Percentiles rank a stretch among this genome's conserved stretches.
These are phyloP conservation scores for Phalacrocorax aristotelis DNA, from an alignment of 2,113 vertebrate species.

Conservation along the genomic window DNA sequence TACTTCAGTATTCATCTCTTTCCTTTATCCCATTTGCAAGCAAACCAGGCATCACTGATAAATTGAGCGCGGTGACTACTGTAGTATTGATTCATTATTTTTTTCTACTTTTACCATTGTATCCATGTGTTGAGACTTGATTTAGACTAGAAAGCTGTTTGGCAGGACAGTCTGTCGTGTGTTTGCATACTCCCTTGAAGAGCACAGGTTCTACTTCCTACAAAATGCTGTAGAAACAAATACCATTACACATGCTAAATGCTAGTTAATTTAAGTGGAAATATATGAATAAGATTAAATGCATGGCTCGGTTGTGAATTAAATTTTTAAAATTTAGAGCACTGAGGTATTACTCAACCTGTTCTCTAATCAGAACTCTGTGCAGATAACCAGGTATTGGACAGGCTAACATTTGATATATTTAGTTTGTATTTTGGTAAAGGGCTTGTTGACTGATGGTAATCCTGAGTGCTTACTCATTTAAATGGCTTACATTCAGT, in stretches of 20 bases:
- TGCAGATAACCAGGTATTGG: not conserved
- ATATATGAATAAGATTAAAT: not conserved
- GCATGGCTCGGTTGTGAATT: not conserved
- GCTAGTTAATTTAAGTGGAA: not conserved
- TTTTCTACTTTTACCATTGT: not conserved
- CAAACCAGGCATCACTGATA: not conserved
- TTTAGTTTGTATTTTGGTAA: not conserved
- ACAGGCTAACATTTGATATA: not conserved
- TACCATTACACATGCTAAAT: not conserved
- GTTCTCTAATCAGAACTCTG: not conserved
- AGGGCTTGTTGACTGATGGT: not conserved
- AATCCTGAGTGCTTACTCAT: not conserved
- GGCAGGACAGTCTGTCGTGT: not conserved
- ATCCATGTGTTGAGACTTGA: not conserved
- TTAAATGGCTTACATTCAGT: not conserved
- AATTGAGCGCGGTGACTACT: not conserved
- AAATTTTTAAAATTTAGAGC: not conserved
- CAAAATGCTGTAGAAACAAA: not conserved
- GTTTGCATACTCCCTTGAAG: not conserved
- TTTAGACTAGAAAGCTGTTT: not conserved
- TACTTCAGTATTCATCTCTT: not conserved
- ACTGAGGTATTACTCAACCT: not conserved
- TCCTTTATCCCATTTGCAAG: not conserved
- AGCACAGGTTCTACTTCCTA: not conserved
- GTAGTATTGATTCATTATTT: not conserved